Conservation (phyloP, 2,797 vertebrate genomes). For the Sphenodon punctatus region DNA sequence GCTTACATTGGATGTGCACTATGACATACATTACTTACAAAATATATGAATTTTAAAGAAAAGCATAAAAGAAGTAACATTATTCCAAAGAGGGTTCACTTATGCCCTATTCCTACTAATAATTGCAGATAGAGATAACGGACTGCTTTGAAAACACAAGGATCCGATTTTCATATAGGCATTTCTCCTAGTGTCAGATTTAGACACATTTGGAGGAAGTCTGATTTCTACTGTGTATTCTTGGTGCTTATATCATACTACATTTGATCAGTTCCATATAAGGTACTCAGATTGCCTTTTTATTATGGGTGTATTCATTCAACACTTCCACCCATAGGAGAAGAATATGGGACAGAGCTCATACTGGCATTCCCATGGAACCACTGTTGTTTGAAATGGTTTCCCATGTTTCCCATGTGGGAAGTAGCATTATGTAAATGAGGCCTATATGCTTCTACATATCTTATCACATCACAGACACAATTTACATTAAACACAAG, state of each 20-base stretch:
- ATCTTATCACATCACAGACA: too few species aligned
- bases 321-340: neutral
- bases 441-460: too few species aligned
- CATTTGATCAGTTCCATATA: neutral
- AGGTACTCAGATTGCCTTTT: neutral
- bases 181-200: too few species aligned
- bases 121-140: too few species aligned
- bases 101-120: neutral
- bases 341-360: neutral
- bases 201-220: neutral
- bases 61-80: fast-evolving
- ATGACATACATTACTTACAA: neutral
- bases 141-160: too few species aligned
- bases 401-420: too few species aligned
- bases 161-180: too few species aligned
- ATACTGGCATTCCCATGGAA: too few species aligned
- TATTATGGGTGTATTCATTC: neutral
- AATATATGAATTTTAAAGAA: neutral
- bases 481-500: too few species aligned
- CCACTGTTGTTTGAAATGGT: too few species aligned
- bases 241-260: neutral
- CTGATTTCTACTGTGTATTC: neutral
- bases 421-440: too few species aligned
- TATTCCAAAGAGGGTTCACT: neutral
- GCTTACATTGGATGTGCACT: neutral